Evolutionary conservation across 1,140 invertebrate species (phyloP), one percentile per base, ranked within the genome.

Genomic region (Zaprionus vittiger): DNA sequence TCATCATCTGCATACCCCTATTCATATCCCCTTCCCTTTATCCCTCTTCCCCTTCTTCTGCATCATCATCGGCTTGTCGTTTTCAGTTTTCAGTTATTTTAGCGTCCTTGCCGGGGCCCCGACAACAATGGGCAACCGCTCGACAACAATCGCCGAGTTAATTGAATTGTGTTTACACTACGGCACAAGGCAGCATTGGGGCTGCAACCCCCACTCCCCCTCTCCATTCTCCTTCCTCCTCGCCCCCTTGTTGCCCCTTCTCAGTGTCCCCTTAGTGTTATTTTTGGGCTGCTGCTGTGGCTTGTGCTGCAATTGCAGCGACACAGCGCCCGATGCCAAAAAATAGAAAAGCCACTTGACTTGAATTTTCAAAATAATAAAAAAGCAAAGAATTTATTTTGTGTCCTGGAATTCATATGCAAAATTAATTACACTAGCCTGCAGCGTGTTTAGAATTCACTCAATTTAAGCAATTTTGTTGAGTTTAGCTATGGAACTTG

Each of bases 101-200:
- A 73, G 69, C 84, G 69, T 71, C 80, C 80, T 73, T 77, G 78
- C 64, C 64, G 68, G 71, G n/a, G 41, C n/a, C 65, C 63, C 63
- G 59, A 77, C 83, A 87, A 87, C 84, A 87, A 87, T 87, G 83
- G 59, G 56, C 78, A 85, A 57, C 59, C 70, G 66, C 61, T 65
- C 69, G 71, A 80, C 83, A 78, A 89, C 84, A 80, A 89, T 79
- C 80, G 69, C 37, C 75, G 56, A 81, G 85, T 90, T 89, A 89
- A 89, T 89, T 89, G 84, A 90, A 89, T 89, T 89, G 81, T 90
- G 84, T 89, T 89, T 90, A 90, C 85, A 90, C 81, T 84, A 66
- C 72, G 73, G 79, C 75, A 75, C 57, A 59, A 68, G 66, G 52
- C 64, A 73, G 61, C 44, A 47, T 47, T 61, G 44, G 44, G 37